Evolutionary conservation across 2,888 invertebrate genomes (phyloP), one percentile per base, ranked within the genome.

Genomic region (Cosmopolites sordidus): DNA sequence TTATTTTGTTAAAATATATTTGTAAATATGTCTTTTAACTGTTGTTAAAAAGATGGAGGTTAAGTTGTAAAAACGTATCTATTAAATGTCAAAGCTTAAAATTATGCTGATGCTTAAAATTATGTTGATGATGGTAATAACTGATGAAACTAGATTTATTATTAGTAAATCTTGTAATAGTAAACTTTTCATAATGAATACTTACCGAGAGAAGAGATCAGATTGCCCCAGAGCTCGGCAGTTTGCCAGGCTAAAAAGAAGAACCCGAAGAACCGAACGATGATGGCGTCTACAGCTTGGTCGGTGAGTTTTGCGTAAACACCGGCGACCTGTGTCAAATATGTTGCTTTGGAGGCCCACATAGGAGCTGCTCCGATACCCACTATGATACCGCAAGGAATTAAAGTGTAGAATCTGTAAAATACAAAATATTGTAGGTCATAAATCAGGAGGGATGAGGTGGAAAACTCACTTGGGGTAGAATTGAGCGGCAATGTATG

Each of bases 261-360:
- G 82, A 96, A 91, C 40, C 98, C 98, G 75, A 98, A 98, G 82
- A 98, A 97, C 67, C 94, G 78, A 52, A 95, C 95, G 64, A 98
- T 92, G 64, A 95, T 92, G 15, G 92, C 92, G 72, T 94, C 92
- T 47, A 91, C 86, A 18, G 89, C 83, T 70, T 91, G 89, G 66
- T 89, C 88, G 11, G 90, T 90, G 57, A 93, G 77, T 69, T 89
- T 89, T 12, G 96, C 92, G 76, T 92, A 92, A 62, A 89, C 85
- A 58, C 91, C 89, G 41, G 94, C 96, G 38, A 89, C 91, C 76
- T 95, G 92, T 11, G 97, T 97, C 58, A 98, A 80, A 72, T 98
- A 98, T 1, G 94, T 93, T 54, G 97, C 96, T 73, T 97, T 93
- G n/a, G 97, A 92, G 0, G 95, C 92, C 98, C 98, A 98, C 86